These are phyloP conservation scores for Onychomys arenicola DNA, from an alignment of 2,797 vertebrate genomes.

Conservation along the genomic window DNA sequence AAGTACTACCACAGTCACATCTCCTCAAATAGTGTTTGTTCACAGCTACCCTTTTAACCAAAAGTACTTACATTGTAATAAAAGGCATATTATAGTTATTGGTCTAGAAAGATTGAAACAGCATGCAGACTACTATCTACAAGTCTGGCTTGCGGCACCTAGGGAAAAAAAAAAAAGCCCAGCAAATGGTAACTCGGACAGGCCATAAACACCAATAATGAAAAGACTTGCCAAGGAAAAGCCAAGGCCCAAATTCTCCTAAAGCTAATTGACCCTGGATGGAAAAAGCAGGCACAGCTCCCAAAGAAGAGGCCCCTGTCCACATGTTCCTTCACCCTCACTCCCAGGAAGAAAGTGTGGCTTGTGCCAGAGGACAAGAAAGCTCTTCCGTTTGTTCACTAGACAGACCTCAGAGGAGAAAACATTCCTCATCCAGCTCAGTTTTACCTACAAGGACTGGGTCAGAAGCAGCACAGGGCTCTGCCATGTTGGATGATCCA, in stretches of 20 bases:
- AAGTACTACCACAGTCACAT: neutral
- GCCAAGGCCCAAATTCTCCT: constrained; percentile 81
- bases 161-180: constrained; percentile 71
- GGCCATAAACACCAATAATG: constrained; percentile 79
- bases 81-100: neutral
- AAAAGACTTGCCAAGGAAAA: constrained; percentile 80
- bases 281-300: constrained; percentile 81
- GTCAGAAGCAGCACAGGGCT: neutral
- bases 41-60: neutral
- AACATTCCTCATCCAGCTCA: neutral
- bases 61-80: neutral
- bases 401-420: neutral
- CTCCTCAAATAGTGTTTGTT: neutral
- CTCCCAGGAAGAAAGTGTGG: neutral
- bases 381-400: neutral
- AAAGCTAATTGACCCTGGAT: constrained; percentile 78
- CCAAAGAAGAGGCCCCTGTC: constrained; percentile 2
- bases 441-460: neutral
- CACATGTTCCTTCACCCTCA: neutral
- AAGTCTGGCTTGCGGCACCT: constrained; percentile 74
- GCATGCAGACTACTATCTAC: constrained; percentile 75
- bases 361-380: neutral
- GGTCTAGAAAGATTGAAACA: neutral
- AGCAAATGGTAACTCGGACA: constrained; percentile 73
- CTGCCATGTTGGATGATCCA: neutral